These are phyloP conservation scores for Craniophora ligustri DNA, from an alignment of 2,888 invertebrate genomes.

Conservation along the genomic window DNA sequence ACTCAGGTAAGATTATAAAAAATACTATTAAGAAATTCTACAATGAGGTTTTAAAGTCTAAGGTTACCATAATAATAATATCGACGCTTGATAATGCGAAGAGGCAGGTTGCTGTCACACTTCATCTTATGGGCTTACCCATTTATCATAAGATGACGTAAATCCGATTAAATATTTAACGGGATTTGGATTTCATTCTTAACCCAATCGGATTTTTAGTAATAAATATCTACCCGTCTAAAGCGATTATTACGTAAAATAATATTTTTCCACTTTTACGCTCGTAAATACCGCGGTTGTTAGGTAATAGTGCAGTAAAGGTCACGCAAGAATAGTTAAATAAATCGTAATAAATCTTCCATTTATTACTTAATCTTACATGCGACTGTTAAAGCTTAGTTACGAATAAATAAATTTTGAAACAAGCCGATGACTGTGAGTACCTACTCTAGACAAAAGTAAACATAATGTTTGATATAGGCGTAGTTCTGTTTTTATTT, in stretches of 20 bases:
- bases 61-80: conserved; percentile 31
- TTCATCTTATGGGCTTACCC: conserved; percentile 52
- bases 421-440: too few relatives aligned
- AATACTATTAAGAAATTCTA: conserved; percentile 4
- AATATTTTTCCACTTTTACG: conserved; percentile 60
- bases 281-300: conserved; percentile 50
- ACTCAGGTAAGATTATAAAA: background rate
- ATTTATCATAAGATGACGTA: conserved; percentile 81
- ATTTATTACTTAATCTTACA: conserved; percentile 51
- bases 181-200: conserved; percentile 74
- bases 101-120: conserved; percentile 53
- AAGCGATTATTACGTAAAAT: conserved; percentile 76
- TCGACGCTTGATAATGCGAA: conserved; percentile 31
- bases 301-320: conserved; percentile 59
- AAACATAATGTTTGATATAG: too few relatives aligned
- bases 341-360: conserved; percentile 50
- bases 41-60: conserved; percentile 13
- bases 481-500: too few relatives aligned
- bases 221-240: conserved; percentile 72
- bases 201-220: conserved; percentile 67
- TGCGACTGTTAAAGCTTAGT: too few relatives aligned
- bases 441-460: too few relatives aligned
- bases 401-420: too few relatives aligned
- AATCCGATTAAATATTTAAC: conserved; percentile 86
- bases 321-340: conserved; percentile 45